Evolutionary conservation across 2,113 vertebrate species (phyloP), one percentile per base, ranked within the genome.

Genomic region (Mesembrinibis cayennensis): DNA sequence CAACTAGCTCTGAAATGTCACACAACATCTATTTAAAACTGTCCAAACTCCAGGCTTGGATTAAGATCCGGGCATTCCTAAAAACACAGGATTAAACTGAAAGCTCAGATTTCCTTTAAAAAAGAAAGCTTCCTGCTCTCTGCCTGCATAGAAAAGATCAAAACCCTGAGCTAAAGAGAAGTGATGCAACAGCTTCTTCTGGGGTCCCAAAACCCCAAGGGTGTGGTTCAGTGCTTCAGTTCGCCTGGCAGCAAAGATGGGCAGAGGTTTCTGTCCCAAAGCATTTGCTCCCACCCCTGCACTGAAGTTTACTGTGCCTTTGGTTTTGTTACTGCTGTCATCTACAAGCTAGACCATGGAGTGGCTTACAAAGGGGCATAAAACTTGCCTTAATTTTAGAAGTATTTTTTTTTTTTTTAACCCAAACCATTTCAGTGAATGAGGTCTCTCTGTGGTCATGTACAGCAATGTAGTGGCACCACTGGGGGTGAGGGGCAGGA

Each of bases 101-200:
- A 93, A 94, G 91, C 91, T 97, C 89, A 61, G 44, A 94, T 97
- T 96, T 97, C 93, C 74, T 94, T 95, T 97, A 91, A 85, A 93
- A 93, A 73, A 85, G 78, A 80, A 93, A 85, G 71, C 55, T 95
- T 95, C 89, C 93, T 77, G 73, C 89, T 91, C 32, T 93, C 55
- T 90, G 78, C n/a, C 79, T 93, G 23, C 44, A 55, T 13, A 88
- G 78, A 73, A 94, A 87, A 95, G 77, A 97, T 93, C 93, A 95
- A 88, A 85, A 8, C 42, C 30, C 30, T 34, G 63, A 86, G 63
- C 58, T 73, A 81, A 94, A 73, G 50, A 91, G 89, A 95, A 77
- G 29, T 59, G 53, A 91, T 89, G 70, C 62, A 91, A 49, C 30
- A 82, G 32, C 53, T 93, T 84, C 80, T 92, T 93, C 82, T 93